Evolutionary conservation across 1,140 invertebrate species (phyloP), one percentile per base, ranked within the genome.

Genomic region (Coptotermes formosanus): DNA sequence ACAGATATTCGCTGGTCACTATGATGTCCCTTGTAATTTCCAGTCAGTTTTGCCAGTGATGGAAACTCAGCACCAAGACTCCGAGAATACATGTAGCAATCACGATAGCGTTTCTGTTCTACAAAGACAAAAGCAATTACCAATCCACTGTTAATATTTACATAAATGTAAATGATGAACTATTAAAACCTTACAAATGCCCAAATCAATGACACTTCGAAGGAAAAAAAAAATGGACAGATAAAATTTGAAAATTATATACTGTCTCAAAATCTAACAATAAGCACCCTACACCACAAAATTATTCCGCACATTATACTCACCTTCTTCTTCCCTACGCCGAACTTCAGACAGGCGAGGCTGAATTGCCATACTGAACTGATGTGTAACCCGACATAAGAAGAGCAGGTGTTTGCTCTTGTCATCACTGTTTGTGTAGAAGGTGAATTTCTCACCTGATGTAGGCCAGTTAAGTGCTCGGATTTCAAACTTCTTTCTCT

Each of bases 401-500:
- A 95, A 94, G 86, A 99, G 93, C 87, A 99, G 92, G 88, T 98
- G 95, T 91, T 98, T 96, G 89, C 97, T 97, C 90, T 98, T 97
- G 89, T 97, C 97, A 91, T 99, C 97, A 89, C 95, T 97, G 32
- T 94, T 95, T 25, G 97, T 97, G 90, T 97, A 98, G 85, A 98
- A 94, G 1, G 96, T 96, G 87, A 98, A 94, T 90, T 98, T 97
- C 87, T 95, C 95, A 32, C 88, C 88, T 14, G 88, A 84, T 30
- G 87, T 86, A 85, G 93, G 92, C 88, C 92, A 92, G 89, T 97
- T 96, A 48, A 95, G 94, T 7, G 96, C 96, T 82, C 97, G 94
- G 88, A 99, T 98, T 92, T 99, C 97, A 92, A 99, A 99, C 91
- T 98, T 99, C 91, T 98, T 98, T 89, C 97, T 95, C 94, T 95